Evolutionary conservation across 1,140 invertebrate species (phyloP), one percentile per base, ranked within the genome.

Genomic region (Coenobita brevimanus): DNA sequence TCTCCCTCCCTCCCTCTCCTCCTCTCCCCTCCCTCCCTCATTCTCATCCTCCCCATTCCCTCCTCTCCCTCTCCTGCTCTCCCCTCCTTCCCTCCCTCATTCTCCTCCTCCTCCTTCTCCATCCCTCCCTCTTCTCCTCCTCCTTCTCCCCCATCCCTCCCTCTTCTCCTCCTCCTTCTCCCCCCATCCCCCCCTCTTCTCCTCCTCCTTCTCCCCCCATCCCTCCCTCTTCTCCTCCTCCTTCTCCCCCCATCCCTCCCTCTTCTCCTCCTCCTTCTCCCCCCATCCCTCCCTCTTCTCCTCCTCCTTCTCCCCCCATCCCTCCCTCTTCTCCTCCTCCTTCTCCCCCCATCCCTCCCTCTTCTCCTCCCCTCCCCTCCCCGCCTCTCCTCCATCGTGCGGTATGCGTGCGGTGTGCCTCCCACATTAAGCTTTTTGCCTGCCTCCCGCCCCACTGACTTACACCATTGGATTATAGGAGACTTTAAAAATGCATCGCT

Each of bases 1-100:
- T 33, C 67, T 71, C 67, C 38, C 62, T 67, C 62, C 36, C n/a
- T 67, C n/a, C 10, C n/a, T n/a, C 62, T 67, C 62, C n/a, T 24
- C n/a, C 62, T 67, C 62, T n/a, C n/a, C n/a, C n/a, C 36, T 33
- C 36, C n/a, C 13, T 10, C n/a, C n/a, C 10, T 24, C n/a, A 10
- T 21, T 33, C 21, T 67, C 62, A 3, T 24, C n/a, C n/a, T 67
- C 62, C 62, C 13, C 10, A 10, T n/a, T n/a, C n/a, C 10, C n/a
- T n/a, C 54, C 27, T 24, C 27, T 24, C 27, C 57, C 27, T 24
- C 27, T 24, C 27, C 57, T 62, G 17, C 27, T 24, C 27, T 24
- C 27, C 57, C 27, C 57, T 62, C 57, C 27, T 24, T 62, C 57
- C 27, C 57, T 62, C 57, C 27, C 57, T 62, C 57, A n/a, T 24